Conservation (phyloP, 1,140 invertebrate species). For the Orchestia grillus region DNA sequence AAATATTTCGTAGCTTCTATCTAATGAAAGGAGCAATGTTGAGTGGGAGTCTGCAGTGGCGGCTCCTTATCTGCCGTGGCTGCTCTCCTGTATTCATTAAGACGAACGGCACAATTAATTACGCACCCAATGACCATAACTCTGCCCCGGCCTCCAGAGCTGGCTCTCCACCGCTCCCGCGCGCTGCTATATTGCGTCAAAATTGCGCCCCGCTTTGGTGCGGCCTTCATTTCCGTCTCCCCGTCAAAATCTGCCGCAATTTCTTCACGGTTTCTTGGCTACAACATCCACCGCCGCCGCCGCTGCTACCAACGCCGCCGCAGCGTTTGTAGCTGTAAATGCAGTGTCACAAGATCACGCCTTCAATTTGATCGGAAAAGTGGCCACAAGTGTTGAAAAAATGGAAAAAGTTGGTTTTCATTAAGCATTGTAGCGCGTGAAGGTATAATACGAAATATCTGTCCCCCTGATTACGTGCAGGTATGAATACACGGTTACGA, state of each 20-base stretch:
- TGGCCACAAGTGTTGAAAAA: not conserved
- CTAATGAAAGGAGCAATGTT: slow-evolving; percentile 35
- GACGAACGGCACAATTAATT: slow-evolving; percentile 46
- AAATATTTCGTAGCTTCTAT: slow-evolving; percentile 25
- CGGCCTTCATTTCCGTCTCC: slow-evolving; percentile 6
- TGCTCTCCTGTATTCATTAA: slow-evolving; percentile 48
- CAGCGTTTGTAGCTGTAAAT: not conserved
- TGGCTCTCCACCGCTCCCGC: not conserved
- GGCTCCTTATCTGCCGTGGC: slow-evolving; percentile 41
- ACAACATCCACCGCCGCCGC: too few relatives aligned
- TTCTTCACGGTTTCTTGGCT: not conserved
- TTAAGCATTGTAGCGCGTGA: not conserved
- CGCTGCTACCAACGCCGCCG: too few relatives aligned
- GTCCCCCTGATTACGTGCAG: not conserved
- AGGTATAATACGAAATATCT: not conserved
- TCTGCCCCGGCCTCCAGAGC: not conserved
- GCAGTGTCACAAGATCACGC: not conserved
- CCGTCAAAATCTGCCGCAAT: not conserved
- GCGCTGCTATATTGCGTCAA: slow-evolving; percentile 29
- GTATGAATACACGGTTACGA: too few relatives aligned
- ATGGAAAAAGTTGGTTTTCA: not conserved
- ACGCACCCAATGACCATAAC: slow-evolving; percentile 50
- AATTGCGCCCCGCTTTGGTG: not conserved
- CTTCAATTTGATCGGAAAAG: not conserved
- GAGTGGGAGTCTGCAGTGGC: slow-evolving; percentile 15